Evolutionary conservation across 1,140 invertebrate species (phyloP).

Genomic region (Gryon sp.): DNA sequence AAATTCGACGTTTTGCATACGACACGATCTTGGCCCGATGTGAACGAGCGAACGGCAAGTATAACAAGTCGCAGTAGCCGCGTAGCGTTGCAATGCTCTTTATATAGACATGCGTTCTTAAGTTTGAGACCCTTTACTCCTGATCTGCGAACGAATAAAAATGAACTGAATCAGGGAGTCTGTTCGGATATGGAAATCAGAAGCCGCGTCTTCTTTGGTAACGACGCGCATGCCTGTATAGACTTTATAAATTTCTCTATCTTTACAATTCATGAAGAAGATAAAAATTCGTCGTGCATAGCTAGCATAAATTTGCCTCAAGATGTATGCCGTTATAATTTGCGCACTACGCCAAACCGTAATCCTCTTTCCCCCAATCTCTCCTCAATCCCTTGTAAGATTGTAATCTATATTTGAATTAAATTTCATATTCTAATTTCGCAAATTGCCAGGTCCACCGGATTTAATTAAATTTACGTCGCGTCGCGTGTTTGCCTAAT

Average conservation of each 20-base stretch:
- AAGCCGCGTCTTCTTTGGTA: constrained; percentile 35
- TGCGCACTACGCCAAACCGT: constrained; percentile 23
- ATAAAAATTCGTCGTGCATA: constrained; percentile 46
- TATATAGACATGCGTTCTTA: constrained; percentile 67
- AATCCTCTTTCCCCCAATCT: too few relatives aligned
- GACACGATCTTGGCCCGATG: constrained; percentile 77
- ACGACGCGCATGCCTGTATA: constrained; percentile 48
- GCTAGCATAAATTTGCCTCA: constrained; percentile 27
- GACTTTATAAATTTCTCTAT: constrained; percentile 55
- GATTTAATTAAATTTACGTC: constrained; percentile 24
- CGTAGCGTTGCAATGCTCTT: constrained; percentile 63
- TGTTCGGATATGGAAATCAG: constrained; percentile 58
- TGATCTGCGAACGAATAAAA: constrained; percentile 61
- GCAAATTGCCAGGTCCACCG: constrained; percentile 6
- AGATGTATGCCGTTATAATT: constrained; percentile 46
- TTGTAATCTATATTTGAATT: constrained; percentile 34
- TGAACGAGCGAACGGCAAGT: constrained; percentile 71
- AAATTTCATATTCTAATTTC: constrained; percentile 31
- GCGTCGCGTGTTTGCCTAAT: constrained; percentile 12
- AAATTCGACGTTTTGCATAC: constrained; percentile 80
- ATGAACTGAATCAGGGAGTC: constrained; percentile 56
- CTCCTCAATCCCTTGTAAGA: constrained; percentile 29
- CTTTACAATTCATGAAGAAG: constrained; percentile 54
- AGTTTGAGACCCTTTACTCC: constrained; percentile 62
- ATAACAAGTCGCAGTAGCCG: constrained; percentile 73